A percentile compares a stretch with the other conserved stretches of the same genome.
Conservation (phyloP, 2,888 invertebrate species). For the Caradrina clavipalpis region DNA sequence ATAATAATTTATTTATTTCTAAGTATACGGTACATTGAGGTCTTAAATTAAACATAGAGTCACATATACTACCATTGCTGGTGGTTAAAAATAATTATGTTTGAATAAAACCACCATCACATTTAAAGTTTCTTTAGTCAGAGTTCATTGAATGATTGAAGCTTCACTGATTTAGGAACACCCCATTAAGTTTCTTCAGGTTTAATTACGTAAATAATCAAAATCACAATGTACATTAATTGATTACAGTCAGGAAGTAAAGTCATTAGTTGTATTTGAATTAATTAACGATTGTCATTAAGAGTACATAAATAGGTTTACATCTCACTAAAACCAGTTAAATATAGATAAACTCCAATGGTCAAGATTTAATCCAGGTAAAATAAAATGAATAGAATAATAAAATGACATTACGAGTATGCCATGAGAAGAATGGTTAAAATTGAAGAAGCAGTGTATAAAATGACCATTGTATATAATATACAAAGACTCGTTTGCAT, state of each 20-base stretch:
- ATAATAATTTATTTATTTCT: too few relatives aligned
- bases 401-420: slow-evolving; percentile 22
- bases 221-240: neutral
- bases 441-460: neutral
- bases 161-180: neutral
- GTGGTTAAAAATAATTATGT: too few relatives aligned
- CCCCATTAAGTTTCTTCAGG: neutral
- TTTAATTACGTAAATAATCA: neutral
- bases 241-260: neutral
- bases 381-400: slow-evolving; percentile 10
- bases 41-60: too few relatives aligned
- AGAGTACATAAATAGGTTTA: neutral
- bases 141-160: neutral
- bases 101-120: neutral
- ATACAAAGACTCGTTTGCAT: neutral
- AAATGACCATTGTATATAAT: neutral
- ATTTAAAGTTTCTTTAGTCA: neutral
- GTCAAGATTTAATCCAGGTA: slow-evolving; percentile 5
- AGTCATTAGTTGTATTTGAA: neutral
- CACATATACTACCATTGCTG: too few relatives aligned
- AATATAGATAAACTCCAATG: neutral
- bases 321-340: slow-evolving; percentile 4
- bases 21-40: too few relatives aligned
- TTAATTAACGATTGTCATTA: slow-evolving; percentile 1
- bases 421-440: slow-evolving; percentile 9